Evolutionary conservation across 2,113 vertebrate genomes (phyloP), one percentile per base, ranked within the genome.

Genomic region (Excalfactoria chinensis): DNA sequence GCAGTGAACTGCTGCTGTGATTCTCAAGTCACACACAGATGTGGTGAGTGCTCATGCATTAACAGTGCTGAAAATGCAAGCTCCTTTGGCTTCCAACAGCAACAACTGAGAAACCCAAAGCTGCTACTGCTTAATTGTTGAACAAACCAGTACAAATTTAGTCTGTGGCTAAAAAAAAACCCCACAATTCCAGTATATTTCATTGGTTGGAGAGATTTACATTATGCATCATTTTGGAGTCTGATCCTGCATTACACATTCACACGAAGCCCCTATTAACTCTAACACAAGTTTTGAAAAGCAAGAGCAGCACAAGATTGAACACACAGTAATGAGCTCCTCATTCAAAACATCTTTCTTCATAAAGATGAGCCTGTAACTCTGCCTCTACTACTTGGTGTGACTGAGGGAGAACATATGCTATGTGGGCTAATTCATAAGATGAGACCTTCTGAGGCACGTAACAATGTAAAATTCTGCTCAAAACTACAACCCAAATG

Each of bases 191-290:
- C 37, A n/a, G 15, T n/a, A 0, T 2, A 59, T 30, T 60, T 71
- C 32, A 43, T 41, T 7, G 32, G 30, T 55, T 35, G 53, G 22
- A 32, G 60, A 62, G 59, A 49, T 43, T 2, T 93, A 66, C 49
- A 44, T n/a, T 16, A 13, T 0, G 0, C 8, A 9, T 18, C 67
- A 63, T 49, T 46, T 17, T 40, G 13, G 44, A 59, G 35, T 9
- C 63, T 32, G 58, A 76, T 7, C 41, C 86, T 2, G 2, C 53
- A 6, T 16, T 13, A 20, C n/a, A 32, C 0, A 0, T 35, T 41
- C 0, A 0, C 32, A 6, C 20, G 30, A 28, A 70, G 62, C 26
- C 28, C 49, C 81, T 53, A 2, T n/a, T 28, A n/a, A 35, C 48
- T 66, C 13, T 1, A 43, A 23, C 18, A 0, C 0, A 25, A 86